These are phyloP conservation scores for Drosophila multiciliata DNA, from an alignment of 2,888 invertebrate species.

Conservation along the genomic window DNA sequence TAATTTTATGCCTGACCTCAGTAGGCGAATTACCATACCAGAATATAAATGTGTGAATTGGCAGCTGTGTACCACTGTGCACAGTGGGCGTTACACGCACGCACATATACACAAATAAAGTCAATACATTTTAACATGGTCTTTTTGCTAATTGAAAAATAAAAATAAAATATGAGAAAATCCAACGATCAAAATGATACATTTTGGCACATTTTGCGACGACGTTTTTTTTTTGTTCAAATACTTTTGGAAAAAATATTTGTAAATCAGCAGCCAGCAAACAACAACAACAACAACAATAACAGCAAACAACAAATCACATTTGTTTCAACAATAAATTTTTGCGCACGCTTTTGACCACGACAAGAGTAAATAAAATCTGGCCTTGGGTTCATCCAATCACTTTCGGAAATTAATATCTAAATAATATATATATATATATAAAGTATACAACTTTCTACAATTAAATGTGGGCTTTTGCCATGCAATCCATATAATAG, in stretches of 20 bases:
- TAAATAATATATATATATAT: constrained; percentile 21
- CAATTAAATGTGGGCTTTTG: constrained; percentile 46
- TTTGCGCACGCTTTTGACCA: constrained; percentile 77
- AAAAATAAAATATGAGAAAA: constrained; percentile 12
- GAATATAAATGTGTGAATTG: constrained; percentile 30
- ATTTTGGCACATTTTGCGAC: constrained; percentile 42
- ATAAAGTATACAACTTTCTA: constrained; percentile 33
- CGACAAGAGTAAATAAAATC: constrained; percentile 24
- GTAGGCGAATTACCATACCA: constrained; percentile 44
- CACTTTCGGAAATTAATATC: constrained; percentile 6
- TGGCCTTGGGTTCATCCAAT: neutral
- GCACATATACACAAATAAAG: neutral
- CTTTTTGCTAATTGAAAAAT: constrained; percentile 56
- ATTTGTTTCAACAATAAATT: constrained; percentile 65
- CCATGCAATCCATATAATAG: neutral
- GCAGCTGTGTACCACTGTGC: constrained; percentile 43
- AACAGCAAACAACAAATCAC: constrained; percentile 14
- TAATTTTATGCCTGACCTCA: constrained; percentile 59
- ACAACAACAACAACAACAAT: constrained; percentile 22
- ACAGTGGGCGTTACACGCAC: constrained; percentile 25
- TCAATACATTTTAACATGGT: neutral
- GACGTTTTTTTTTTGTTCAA: constrained; percentile 31
- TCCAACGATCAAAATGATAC: constrained; percentile 45
- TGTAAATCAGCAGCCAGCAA: constrained; percentile 25
- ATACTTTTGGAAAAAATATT: constrained; percentile 71